Evolutionary conservation across 2,888 invertebrate species (phyloP).

Genomic region (Ypsolopha scabrella): DNA sequence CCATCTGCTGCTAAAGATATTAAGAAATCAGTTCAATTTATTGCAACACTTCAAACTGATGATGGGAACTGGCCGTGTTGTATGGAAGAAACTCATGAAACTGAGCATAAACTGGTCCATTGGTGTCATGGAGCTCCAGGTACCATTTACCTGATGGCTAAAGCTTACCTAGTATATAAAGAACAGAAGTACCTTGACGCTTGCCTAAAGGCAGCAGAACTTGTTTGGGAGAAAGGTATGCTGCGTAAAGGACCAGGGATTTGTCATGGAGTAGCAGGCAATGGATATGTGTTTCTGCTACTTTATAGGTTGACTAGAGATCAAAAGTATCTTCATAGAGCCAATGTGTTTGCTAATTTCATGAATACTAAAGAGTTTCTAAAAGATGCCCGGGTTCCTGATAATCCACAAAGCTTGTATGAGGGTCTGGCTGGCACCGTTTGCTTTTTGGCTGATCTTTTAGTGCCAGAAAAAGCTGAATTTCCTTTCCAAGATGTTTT

Average conservation of each 20-base stretch:
- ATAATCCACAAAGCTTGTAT: conserved; percentile 85
- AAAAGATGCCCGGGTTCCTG: conserved; percentile 78
- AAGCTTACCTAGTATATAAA: conserved; percentile 80
- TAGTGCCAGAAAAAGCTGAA: conserved; percentile 77
- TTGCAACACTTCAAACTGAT: conserved; percentile 74
- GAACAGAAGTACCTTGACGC: conserved; percentile 79
- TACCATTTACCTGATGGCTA: conserved; percentile 83
- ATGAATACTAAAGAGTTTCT: conserved; percentile 75
- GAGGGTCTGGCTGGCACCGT: conserved; percentile 91
- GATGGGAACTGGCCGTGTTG: conserved; percentile 84
- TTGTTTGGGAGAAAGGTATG: conserved; percentile 87
- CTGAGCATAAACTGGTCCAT: conserved; percentile 80
- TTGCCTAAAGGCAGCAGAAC: conserved; percentile 76
- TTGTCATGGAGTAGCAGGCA: conserved; percentile 90
- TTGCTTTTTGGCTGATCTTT: conserved; percentile 83
- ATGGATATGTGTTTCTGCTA: conserved; percentile 83
- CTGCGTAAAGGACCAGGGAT: conserved; percentile 90
- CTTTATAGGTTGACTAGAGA: conserved; percentile 81
- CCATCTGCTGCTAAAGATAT: conserved; percentile 69
- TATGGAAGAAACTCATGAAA: conserved; percentile 74
- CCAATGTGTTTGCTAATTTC: conserved; percentile 82
- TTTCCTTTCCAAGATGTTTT: conserved; percentile 89
- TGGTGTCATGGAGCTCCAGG: conserved; percentile 95
- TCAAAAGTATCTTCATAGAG: conserved; percentile 78
- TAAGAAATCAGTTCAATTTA: conserved; percentile 74